Evolutionary conservation across 2,797 vertebrate genomes (phyloP), one percentile per base, ranked within the genome.

Genomic region (Alca torda): DNA sequence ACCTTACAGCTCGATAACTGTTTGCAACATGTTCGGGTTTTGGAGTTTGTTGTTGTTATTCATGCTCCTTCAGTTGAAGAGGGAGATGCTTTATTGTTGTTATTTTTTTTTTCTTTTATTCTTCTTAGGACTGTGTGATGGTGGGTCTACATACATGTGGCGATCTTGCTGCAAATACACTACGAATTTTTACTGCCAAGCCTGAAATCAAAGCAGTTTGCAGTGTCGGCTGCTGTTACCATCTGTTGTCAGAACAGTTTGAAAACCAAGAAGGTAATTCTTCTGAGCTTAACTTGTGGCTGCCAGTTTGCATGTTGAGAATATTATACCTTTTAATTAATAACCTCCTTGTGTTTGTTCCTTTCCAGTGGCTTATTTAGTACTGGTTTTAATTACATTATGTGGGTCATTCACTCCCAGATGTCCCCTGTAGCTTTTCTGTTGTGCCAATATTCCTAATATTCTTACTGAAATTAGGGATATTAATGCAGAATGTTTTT

Each of bases 131-230:
- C 75, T 99, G 99, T 37, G 92, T 99, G 95, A 92, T 99, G 98
- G 99, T 99, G 57, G 99, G 99, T 65, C 98, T 99, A 46, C 99
- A 99, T 97, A 99, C 99, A 9, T 99, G 99, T 79, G 99, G 99
- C 26, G 99, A 99, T 98, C 98, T 99, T 98, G 99, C 99, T 92
- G 90, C 98, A 87, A 98, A 97, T 92, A 98, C 98, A 1, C 91
- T 99, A 35, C 94, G 98, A 83, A 99, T 99, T 98, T 99, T 99
- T 97, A 95, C 97, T 96, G 98, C 98, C 76, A 99, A 99, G 77
- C 97, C 97, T 60, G 99, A 99, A 98, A 98, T 99, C 96, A 98
- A 98, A 59, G 99, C 99, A 1, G 98, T 99, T 96, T 99, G 99
- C 97, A 99, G 99, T 74, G 99, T 99, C 81, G 99, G 99, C 86